Evolutionary conservation across 2,113 vertebrate species (phyloP).

Genomic region (Nesoenas mayeri): DNA sequence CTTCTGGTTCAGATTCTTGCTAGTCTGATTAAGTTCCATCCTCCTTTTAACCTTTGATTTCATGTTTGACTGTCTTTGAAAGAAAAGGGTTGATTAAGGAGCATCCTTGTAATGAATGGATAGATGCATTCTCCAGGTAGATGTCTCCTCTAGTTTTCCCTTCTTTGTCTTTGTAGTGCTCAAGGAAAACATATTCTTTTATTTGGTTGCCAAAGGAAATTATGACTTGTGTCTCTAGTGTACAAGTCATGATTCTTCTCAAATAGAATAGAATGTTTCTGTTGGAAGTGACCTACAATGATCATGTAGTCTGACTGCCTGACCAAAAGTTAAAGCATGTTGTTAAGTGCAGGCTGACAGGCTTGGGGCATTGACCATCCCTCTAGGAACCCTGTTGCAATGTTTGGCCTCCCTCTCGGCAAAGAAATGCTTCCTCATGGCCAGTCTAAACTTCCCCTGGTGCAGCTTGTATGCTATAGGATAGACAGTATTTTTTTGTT

Average conservation of each 20-base stretch:
- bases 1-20: neutral
- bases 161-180: neutral
- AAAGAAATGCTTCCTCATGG: too few species aligned
- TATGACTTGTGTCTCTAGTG: neutral
- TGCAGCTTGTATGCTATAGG: neutral
- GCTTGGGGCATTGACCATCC: too few species aligned
- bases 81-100: neutral
- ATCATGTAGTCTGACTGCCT: too few species aligned
- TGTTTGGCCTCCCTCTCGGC: too few species aligned
- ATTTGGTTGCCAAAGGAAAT: neutral
- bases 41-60: neutral
- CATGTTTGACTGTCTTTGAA: neutral
- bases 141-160: neutral
- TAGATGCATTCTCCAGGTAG: neutral
- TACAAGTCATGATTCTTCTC: neutral
- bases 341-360: too few species aligned
- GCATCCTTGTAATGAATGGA: neutral
- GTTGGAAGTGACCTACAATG: neutral
- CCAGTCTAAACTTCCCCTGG: neutral
- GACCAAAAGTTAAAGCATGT: too few species aligned
- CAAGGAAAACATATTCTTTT: neutral
- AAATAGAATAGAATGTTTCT: too few species aligned
- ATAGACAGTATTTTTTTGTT: neutral
- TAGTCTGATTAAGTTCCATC: neutral
- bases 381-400: too few species aligned